Evolutionary conservation across 2,113 vertebrate genomes (phyloP), one percentile per base, ranked within the genome.

Genomic region (Eubucco bourcierii): DNA sequence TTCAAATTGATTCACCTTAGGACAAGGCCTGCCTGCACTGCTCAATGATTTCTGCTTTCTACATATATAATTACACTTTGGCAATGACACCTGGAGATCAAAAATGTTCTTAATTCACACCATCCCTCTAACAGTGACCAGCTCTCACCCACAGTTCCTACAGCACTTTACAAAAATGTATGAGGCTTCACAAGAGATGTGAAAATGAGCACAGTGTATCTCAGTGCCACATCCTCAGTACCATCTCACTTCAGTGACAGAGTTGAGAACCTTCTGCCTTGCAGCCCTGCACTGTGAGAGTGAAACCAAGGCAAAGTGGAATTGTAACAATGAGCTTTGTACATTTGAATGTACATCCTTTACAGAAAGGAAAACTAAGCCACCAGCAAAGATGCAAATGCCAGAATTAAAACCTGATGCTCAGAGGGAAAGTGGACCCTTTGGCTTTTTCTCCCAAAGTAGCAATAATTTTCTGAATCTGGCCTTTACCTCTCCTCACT

Each of bases 211-310:
- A 59, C 28, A 14, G 16, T 2, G 15, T 17, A 0, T 37, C 15
- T 25, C 10, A 0, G 18, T 37, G 9, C 68, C 68, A 47, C 15
- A 27, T 11, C 50, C 77, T 65, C 7, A 4, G 12, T 16, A 23
- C 41, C 39, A 15, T 3, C 70, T 80, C 53, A 61, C 63, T 66
- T 34, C 65, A 59, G 20, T 1, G 37, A 33, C 25, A 39, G 39
- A 41, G 61, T 61, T 59, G 24, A 3, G 78, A 64, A 21, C 18
- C 65, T 37, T 53, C 56, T 41, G 18, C 53, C 41, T 41, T n/a
- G 41, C 53, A 73, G 64, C 39, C n/a, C 41, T 0, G 0, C 0
- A 0, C 0, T 39, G n/a, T 41, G 23, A 17, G 5, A 53, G 33
- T 1, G 15, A 15, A 21, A 58, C 33, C 1, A 1, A 91, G 44